Base-by-base conservation (phyloP, 2,888 invertebrate species). In the Cistogaster globosa region DNA sequence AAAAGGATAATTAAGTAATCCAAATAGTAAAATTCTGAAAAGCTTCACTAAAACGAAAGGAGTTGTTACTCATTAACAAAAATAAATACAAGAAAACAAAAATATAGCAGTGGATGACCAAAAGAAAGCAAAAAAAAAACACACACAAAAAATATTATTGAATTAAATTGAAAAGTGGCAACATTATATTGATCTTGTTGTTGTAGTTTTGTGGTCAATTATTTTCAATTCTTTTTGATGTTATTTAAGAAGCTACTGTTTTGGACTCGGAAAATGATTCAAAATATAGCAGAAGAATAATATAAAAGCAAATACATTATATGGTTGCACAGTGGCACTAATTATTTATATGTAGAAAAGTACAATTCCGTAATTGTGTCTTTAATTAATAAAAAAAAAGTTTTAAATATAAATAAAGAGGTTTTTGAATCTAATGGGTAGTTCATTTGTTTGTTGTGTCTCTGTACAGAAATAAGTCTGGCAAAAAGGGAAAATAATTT, bases 211-310 rank as follows among this genome's bases (percentile, higher is more conserved):
- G 36, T 81, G 67, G 55, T 62, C 67, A 60, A 75, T 75, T 68
- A 62, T 81, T 53, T 75, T 4, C 36, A 57, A 2, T 26, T 26
- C 4, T 26, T 26, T 1, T 26, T 26, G 1, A 2, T 26, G 4
- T 2, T 26, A 26, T 26, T 67, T 75, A 55, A 68, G 45, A 65
- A 72, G 72, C 74, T 68, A 78, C 83, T 74, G 68, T 62, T 83
- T n/a, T n/a, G n/a, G 72, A 74, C 68, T 80, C 72, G 76, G 60
- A 84, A 80, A 65, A 83, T 78, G 83, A 83, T 76, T n/a, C n/a
- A n/a, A n/a, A n/a, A n/a, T n/a, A n/a, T n/a, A n/a, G n/a, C n/a
- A n/a, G n/a, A n/a, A n/a, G n/a, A n/a, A n/a, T n/a, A n/a, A n/a
- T n/a, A n/a, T n/a, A n/a, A n/a, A n/a, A n/a, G n/a, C n/a, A n/a